A percentile compares a stretch with the other conserved stretches of the same genome.
These are phyloP conservation scores for Apteryx owenii DNA, from an alignment of 2,113 vertebrate species.

Conservation along the genomic window DNA sequence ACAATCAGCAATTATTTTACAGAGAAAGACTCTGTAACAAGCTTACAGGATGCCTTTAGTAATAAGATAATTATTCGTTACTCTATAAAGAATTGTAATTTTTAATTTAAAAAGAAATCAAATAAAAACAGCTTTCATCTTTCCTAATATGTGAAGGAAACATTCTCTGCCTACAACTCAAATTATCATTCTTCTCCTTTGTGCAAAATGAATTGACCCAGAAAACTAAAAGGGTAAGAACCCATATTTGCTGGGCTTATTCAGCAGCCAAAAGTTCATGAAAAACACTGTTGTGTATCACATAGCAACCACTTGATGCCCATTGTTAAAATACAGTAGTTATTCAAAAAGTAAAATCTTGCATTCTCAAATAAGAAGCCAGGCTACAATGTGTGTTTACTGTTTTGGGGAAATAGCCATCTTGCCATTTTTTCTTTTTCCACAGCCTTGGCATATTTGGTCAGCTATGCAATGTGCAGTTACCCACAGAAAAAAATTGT, in stretches of 20 bases:
- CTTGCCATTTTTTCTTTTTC: conserved; percentile 25
- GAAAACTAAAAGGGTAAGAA: conserved; percentile 68
- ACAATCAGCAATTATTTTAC: conserved; percentile 40
- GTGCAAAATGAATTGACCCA: conserved; percentile 68
- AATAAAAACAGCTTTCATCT: conserved; percentile 57
- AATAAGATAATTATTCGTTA: conserved; percentile 67
- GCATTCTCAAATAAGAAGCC: conserved; percentile 37
- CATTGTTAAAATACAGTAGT: conserved; percentile 61
- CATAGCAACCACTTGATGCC: conserved; percentile 51
- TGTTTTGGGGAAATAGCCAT: conserved; percentile 4
- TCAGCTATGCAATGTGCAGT: not conserved
- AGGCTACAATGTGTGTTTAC: conserved; percentile 40
- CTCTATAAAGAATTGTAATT: conserved; percentile 9
- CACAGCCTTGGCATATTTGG: conserved; percentile 2
- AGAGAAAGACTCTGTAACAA: not conserved
- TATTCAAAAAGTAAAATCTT: conserved; percentile 37
- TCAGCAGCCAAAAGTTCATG: conserved; percentile 67
- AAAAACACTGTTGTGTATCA: conserved; percentile 67
- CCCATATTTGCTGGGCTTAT: conserved; percentile 65
- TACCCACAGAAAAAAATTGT: conserved; percentile 11
- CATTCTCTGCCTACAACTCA: conserved; percentile 58
- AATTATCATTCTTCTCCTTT: conserved; percentile 65
- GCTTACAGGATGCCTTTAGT: conserved; percentile 43
- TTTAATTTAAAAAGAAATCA: conserved; percentile 58
- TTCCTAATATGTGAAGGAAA: conserved; percentile 16